Evolutionary conservation across 1,140 invertebrate species (phyloP).

Genomic region (Drosophila subpulchrella): DNA sequence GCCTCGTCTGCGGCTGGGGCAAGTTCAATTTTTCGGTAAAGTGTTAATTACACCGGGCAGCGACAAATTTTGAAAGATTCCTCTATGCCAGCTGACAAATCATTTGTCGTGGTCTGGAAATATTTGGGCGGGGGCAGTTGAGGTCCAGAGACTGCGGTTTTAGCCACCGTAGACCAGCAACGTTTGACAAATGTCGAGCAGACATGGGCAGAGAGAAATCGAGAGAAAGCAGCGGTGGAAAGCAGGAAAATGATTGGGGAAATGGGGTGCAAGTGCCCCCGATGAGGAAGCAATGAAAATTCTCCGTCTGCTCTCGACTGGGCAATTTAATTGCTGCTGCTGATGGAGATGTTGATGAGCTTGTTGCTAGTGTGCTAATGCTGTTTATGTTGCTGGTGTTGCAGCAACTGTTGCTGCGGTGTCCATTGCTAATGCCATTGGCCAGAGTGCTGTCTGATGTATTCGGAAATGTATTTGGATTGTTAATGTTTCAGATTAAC

Average conservation of each 20-base stretch:
- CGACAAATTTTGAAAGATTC: slow-evolving; percentile 68
- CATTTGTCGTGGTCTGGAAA: slow-evolving; percentile 23
- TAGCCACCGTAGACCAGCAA: slow-evolving; percentile 11
- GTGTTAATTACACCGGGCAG: slow-evolving; percentile 67
- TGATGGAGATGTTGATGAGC: slow-evolving; percentile 38
- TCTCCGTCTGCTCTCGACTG: slow-evolving; percentile 9
- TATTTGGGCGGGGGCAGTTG: not conserved
- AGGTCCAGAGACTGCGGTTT: slow-evolving; percentile 14
- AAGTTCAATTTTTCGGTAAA: slow-evolving; percentile 55
- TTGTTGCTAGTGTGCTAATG: slow-evolving; percentile 29
- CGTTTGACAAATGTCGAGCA: slow-evolving; percentile 20
- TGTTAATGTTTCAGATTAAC: not conserved
- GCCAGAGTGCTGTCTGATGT: not conserved
- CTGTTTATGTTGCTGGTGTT: slow-evolving; percentile 11
- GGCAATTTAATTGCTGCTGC: slow-evolving; percentile 36
- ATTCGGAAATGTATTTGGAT: not conserved
- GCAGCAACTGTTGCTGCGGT: slow-evolving; percentile 30
- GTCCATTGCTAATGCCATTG: slow-evolving; percentile 25
- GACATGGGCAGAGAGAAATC: slow-evolving; percentile 12
- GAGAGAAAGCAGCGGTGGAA: not conserved
- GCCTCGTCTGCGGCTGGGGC: slow-evolving; percentile 24
- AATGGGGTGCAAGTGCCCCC: slow-evolving; percentile 13
- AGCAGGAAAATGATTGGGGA: slow-evolving; percentile 1
- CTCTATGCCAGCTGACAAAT: slow-evolving; percentile 46
- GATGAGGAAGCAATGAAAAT: slow-evolving; percentile 36